Conservation (phyloP, 1,140 invertebrate species). For the Odontomachus brunneus region DNA sequence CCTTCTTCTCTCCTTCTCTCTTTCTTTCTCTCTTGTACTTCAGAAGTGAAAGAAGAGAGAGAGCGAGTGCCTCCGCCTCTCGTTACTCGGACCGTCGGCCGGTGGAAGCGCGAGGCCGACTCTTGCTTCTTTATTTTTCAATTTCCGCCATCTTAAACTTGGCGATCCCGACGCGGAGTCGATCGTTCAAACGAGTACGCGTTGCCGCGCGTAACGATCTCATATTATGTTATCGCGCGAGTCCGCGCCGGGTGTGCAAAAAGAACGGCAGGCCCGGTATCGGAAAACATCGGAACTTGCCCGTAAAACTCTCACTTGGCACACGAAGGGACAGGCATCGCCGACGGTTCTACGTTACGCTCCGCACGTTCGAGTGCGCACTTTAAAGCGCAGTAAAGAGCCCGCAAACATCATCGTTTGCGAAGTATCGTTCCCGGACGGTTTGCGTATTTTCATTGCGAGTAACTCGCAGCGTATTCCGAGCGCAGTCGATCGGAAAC, state of each 20-base stretch:
- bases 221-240: slow-evolving; percentile 27
- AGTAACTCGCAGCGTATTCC: neutral
- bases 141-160: slow-evolving; percentile 51
- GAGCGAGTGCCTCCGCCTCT: slow-evolving; percentile 12
- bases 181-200: slow-evolving; percentile 15
- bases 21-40: too few relatives aligned
- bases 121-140: slow-evolving; percentile 34
- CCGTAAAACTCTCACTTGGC: neutral
- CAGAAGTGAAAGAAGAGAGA: too few relatives aligned
- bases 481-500: neutral
- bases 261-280: slow-evolving; percentile 15
- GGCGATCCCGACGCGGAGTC: slow-evolving; percentile 15
- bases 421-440: neutral
- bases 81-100: neutral
- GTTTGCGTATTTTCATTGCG: slow-evolving; percentile 23
- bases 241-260: neutral
- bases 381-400: slow-evolving; percentile 6
- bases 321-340: slow-evolving; percentile 2
- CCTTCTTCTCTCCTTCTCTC: too few relatives aligned
- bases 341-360: slow-evolving; percentile 4
- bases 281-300: slow-evolving; percentile 17
- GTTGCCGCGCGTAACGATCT: slow-evolving; percentile 22
- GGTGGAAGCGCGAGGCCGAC: slow-evolving; percentile 14
- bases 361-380: neutral
- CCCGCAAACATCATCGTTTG: slow-evolving; percentile 9